Evolutionary conservation across 2,888 invertebrate species (phyloP), one percentile per base, ranked within the genome.

Genomic region (Lampropteryx suffumata): DNA sequence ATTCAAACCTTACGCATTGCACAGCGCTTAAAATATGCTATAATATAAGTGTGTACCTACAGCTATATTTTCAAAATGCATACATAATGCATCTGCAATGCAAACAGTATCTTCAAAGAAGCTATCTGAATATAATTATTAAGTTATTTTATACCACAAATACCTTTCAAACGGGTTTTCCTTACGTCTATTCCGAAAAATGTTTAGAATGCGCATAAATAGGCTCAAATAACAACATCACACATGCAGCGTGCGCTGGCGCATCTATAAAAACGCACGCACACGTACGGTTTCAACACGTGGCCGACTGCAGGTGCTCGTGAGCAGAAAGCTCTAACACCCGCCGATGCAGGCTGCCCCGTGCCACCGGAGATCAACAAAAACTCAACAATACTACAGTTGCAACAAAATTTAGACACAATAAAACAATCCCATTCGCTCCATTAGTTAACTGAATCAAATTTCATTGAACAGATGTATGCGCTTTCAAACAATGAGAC

Each of bases 381-480:
- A 73, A 35, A 76, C 60, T 66, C 59, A 50, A 63, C 56, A 56
- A 55, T 59, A 60, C 60, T 64, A 58, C 65, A 50, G 65, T 64
- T 69, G 67, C 64, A 70, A 63, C 61, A 61, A 61, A 65, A 67
- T 63, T 74, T 67, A 63, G 64, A 69, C 64, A 65, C 54, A 67
- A 65, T 67, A 73, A 73, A 54, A 62, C 64, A 65, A 71, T 76
- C 76, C 69, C 76, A 79, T 71, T 72, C 80, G 78, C 77, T 77
- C 82, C 82, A 84, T 85, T 85, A 80, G 74, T 65, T 70, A 75
- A 71, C 69, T 73, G 83, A 79, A 82, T 85, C 83, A 78, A 79
- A 83, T 85, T 83, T 75, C 84, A 79, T 76, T 73, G 79, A 79
- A 82, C 87, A 88, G 80, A 84, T 88, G 86, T 73, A 73, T 68